Evolutionary conservation across 2,797 vertebrate species (phyloP), one percentile per base, ranked within the genome.

Genomic region (Anolis apletophallus): DNA sequence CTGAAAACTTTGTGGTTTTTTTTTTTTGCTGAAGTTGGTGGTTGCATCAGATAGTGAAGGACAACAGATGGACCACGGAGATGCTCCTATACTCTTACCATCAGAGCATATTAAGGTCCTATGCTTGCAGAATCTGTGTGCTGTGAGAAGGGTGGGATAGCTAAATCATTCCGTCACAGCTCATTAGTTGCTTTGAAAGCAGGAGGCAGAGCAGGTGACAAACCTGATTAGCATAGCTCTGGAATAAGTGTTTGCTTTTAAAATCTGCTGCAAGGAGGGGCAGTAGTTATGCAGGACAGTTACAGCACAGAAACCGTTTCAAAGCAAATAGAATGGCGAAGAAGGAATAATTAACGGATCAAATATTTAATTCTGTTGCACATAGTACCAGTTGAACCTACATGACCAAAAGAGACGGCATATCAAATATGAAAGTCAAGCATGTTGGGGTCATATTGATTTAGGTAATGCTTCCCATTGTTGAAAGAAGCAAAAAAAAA

Each of bases 371-470:
- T 84, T 7, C 23, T 19, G 61, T 32, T 29, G 79, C 72, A 85
- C 0, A n/a, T 78, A 80, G 13, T 29, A 85, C 57, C 67, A 0
- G 1, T 76, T 87, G 88, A 84, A 80, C 90, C 80, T 1, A 0
- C n/a, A 73, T 59, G 85, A 91, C 78, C 86, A 84, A 75, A 84
- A 69, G 81, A 94, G 81, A 88, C 86, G 89, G 71, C 61, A 88
- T 86, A 88, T 80, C 29, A 73, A 75, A 32, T 16, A 81, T 26
- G 88, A 91, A 85, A 88, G 7, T 68, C 76, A 16, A 0, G 0
- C 26, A 92, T 92, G 90, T 80, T 93, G 90, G 83, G 92, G 16
- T 87, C 92, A 91, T 80, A 29, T 23, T 40, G 88, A 81, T 86
- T 67, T 0, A 3, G 80, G 86, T 85, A 14, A 85, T 71, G 81